A percentile compares a stretch with the other conserved stretches of the same genome.
Conservation (phyloP, 2,888 invertebrate species). For the Flexamia atlantica region DNA sequence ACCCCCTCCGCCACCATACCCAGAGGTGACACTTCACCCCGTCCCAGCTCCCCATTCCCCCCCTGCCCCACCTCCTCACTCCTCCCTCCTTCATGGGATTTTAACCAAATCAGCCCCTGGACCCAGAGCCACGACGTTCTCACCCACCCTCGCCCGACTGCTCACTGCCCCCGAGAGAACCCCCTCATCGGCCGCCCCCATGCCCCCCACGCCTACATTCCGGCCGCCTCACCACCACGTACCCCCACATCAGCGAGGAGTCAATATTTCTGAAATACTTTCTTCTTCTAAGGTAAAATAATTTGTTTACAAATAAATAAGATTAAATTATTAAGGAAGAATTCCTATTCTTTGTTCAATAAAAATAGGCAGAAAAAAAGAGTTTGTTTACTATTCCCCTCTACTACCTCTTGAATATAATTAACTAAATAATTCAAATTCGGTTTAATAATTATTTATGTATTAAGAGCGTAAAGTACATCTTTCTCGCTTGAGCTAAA, state of each 20-base stretch:
- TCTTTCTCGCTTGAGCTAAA: no score
- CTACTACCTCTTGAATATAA: no score
- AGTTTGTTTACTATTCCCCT: no score
- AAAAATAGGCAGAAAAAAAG: no score
- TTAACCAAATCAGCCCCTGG: conserved; percentile 66
- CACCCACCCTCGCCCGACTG: conserved; percentile 88
- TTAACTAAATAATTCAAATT: no score
- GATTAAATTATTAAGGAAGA: no score
- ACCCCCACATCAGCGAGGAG: conserved; percentile 62
- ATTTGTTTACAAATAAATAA: no score
- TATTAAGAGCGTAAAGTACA: no score
- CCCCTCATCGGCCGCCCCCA: conserved; percentile 23
- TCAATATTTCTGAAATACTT: conserved; percentile 76
- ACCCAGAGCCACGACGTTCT: conserved; percentile 81
- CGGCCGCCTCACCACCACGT: conserved; percentile 55
- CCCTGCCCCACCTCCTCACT: conserved; percentile 75
- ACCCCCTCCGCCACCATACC: conserved; percentile 77
- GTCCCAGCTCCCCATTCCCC: conserved; percentile 76
- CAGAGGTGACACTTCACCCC: conserved; percentile 88
- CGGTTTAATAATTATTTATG: no score
- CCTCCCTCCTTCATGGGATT: conserved; percentile 82
- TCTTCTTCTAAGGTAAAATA: conserved; percentile 76
- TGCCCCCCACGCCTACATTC: conserved; percentile 21
- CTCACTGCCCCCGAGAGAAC: conserved; percentile 81
- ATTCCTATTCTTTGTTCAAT: no score